These are phyloP conservation scores for Gonocerus acuteangulatus DNA, from an alignment of 2,888 invertebrate genomes.

Conservation along the genomic window DNA sequence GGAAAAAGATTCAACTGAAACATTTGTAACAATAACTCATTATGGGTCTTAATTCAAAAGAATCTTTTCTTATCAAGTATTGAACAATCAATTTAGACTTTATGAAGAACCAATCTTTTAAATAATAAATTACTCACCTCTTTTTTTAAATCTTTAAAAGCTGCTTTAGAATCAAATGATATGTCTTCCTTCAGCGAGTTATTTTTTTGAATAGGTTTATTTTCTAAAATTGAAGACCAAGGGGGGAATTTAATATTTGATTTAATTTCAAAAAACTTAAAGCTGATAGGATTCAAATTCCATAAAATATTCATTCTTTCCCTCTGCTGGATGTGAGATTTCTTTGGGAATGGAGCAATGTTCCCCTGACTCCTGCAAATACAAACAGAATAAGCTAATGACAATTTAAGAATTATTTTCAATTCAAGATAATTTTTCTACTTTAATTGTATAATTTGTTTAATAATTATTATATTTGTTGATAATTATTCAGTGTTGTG, in stretches of 20 bases:
- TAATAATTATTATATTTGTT: no score
- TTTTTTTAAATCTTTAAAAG: slow-evolving; percentile 24
- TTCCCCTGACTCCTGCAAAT: slow-evolving; percentile 36
- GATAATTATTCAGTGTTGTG: no score
- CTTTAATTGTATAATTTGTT: no score
- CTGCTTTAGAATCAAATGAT: slow-evolving; percentile 14
- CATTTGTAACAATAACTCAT: no score
- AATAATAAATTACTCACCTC: slow-evolving; percentile 21
- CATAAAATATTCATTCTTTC: slow-evolving; percentile 41
- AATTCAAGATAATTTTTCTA: no score
- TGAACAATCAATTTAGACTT: no score
- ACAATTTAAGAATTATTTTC: no score
- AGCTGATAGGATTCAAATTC: slow-evolving; percentile 41
- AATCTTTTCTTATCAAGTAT: no score
- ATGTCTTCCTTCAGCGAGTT: neutral
- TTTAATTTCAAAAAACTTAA: slow-evolving; percentile 35
- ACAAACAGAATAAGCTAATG: no score
- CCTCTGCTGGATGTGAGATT: slow-evolving; percentile 59
- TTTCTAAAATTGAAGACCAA: slow-evolving; percentile 4
- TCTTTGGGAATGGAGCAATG: slow-evolving; percentile 51
- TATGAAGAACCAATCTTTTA: no score
- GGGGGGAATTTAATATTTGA: neutral
- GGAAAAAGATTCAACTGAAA: slow-evolving; percentile 26
- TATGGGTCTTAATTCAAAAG: no score
- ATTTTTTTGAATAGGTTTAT: neutral